Percentiles rank a stretch among this genome's conserved stretches.
Conservation (phyloP, 2,888 invertebrate genomes). For the Cephalotes varians region DNA sequence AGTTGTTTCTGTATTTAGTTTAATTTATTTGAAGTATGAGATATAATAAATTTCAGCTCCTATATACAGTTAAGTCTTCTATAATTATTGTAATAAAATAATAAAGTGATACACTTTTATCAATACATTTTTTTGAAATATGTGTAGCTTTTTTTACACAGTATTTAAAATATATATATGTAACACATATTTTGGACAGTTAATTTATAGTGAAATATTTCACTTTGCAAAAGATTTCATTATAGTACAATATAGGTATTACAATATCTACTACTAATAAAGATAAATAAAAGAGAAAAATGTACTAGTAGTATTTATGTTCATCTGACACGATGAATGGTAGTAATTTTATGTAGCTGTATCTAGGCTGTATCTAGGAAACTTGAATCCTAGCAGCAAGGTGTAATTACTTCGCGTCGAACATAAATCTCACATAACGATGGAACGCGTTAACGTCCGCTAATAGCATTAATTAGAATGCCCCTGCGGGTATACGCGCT, state of each 20-base stretch:
- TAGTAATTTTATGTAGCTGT: conserved; percentile 36
- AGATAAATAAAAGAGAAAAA: not conserved
- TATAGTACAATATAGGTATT: not conserved
- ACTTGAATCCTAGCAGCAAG: conserved; percentile 13
- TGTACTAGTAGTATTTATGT: not conserved
- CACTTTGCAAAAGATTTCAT: not conserved
- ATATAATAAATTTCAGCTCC: not conserved
- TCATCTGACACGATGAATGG: not conserved
- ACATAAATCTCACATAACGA: conserved; percentile 65
- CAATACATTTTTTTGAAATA: not conserved
- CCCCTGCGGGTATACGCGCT: conserved; percentile 44
- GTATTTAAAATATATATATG: not conserved
- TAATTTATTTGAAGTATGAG: not conserved
- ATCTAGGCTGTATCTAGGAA: conserved; percentile 10
- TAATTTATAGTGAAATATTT: conserved; percentile 21
- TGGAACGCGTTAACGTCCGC: conserved; percentile 63
- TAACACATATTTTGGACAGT: not conserved
- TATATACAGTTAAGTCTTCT: not conserved
- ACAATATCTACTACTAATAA: not conserved
- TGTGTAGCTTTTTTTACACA: not conserved
- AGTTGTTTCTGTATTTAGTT: not conserved
- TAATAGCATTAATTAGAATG: conserved; percentile 67
- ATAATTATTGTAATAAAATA: not conserved
- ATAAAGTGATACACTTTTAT: not conserved
- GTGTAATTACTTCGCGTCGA: conserved; percentile 61